Base-by-base conservation (phyloP, 2,113 vertebrate species). In the Amphilophus citrinellus region DNA sequence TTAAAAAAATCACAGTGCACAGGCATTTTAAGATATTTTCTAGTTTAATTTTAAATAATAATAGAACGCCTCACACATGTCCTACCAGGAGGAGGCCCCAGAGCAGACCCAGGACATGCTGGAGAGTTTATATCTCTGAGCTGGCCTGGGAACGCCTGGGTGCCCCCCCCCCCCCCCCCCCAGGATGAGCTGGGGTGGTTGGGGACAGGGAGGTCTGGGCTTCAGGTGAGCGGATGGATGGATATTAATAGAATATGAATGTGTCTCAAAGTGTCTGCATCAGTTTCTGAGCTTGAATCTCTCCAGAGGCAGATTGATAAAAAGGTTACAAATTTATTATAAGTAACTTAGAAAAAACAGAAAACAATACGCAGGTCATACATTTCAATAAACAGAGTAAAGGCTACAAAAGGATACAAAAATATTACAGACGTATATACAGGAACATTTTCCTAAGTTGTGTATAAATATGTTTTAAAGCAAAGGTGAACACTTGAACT, bases 291-390 rank as follows among this genome's bases (percentile, higher is more conserved):
- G 27, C 18, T 73, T n/a, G 27, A 73, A 73, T 56, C 47, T 73
- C 0, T 50, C 47, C 68, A 35, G 27, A 73, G 10, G 35, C 76
- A 82, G 44, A 58, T 82, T 84, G 62, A 20, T 84, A 53, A 60
- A 83, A 83, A 89, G 68, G 35, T 87, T 84, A 88, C 83, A 44
- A 7, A 87, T 95, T 94, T 94, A 94, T 95, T 94, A 39, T 37
- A 85, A 7, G 53, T 47, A 63, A 50, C 18, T 18, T 7, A 85
- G 61, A 88, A 39, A 90, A 89, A 56, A 73, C 39, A 71, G 75
- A 56, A 85, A 84, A 88, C 83, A 91, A 77, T 77, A 91, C 32
- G 61, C 42, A 82, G 82, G 85, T 86, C 66, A 90, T 92, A 93
- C 85, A 90, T 87, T 87, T 89, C n/a, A 91, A 86, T 89, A 84